Percentiles rank a stretch among this genome's conserved stretches.
Evolutionary conservation across 2,113 vertebrate genomes (phyloP).

Genomic region (Aplodontia rufa): DNA sequence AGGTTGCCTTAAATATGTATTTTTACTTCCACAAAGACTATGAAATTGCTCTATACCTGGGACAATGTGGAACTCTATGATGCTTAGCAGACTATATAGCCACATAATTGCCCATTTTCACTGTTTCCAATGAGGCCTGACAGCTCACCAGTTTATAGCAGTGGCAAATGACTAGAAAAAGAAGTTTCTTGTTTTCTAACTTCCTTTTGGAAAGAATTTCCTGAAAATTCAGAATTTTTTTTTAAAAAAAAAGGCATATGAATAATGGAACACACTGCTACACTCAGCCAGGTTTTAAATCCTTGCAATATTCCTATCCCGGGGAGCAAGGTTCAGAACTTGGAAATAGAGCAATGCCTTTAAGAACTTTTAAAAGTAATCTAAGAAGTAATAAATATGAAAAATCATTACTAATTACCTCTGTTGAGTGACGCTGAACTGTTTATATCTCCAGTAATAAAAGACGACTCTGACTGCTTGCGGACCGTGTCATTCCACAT

Average conservation of each 20-base stretch:
- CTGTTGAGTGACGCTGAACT: conserved; percentile 99
- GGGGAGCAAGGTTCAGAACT: conserved; percentile 32
- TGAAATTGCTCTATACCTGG: conserved; percentile 63
- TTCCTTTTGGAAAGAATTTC: conserved; percentile 69
- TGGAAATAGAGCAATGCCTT: conserved; percentile 59
- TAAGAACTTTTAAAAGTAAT: conserved; percentile 69
- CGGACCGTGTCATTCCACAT: conserved; percentile 99
- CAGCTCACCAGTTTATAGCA: conserved; percentile 63
- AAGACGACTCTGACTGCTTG: conserved; percentile 99
- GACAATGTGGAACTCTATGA: conserved; percentile 71
- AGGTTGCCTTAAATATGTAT: conserved; percentile 60
- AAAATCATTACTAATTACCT: conserved; percentile 91
- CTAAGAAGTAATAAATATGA: conserved; percentile 69
- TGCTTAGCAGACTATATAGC: conserved; percentile 62
- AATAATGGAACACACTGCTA: conserved; percentile 55
- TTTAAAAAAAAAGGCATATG: conserved; percentile 47
- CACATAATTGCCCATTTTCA: conserved; percentile 70
- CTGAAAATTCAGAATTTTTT: conserved; percentile 68
- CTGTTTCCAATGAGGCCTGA: conserved; percentile 67
- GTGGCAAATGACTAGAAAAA: conserved; percentile 63
- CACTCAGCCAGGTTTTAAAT: conserved; percentile 51
- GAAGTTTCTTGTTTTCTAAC: conserved; percentile 61
- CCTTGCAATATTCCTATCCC: conserved; percentile 5
- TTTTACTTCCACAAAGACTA: conserved; percentile 71
- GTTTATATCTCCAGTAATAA: conserved; percentile 99